phyloP scores from a whole-genome alignment of 2,113 vertebrate genomes.

The Choloepus hoffmanni region DNA sequence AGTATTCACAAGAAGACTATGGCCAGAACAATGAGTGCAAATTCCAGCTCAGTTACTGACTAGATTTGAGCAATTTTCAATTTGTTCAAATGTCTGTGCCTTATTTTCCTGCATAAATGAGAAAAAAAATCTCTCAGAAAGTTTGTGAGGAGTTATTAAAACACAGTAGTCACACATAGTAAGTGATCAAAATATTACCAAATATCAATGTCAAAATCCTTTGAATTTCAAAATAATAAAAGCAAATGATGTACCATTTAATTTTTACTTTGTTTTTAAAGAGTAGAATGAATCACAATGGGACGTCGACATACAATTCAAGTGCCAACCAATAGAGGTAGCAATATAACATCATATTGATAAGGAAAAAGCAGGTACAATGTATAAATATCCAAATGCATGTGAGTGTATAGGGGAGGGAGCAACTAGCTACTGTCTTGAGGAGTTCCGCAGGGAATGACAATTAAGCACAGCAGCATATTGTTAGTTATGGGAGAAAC shows the following conservation, averaged over 20 bases:
- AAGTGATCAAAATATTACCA: slow-evolving; percentile 16
- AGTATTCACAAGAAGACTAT: background rate
- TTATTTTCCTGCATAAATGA: background rate
- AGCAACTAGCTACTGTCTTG: background rate
- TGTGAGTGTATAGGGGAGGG: background rate
- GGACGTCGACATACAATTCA: background rate
- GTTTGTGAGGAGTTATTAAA: slow-evolving; percentile 17
- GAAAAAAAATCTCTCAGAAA: background rate
- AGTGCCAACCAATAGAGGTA: background rate
- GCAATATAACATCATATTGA: background rate
- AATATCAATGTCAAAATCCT: background rate
- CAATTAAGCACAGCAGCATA: background rate
- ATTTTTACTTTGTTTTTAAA: slow-evolving; percentile 17
- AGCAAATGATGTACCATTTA: background rate
- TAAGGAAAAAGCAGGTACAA: background rate
- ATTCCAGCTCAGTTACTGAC: background rate
- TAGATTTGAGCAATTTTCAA: slow-evolving; percentile 16
- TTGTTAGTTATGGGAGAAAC: background rate
- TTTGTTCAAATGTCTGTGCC: background rate
- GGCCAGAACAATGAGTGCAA: background rate
- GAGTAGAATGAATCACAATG: background rate
- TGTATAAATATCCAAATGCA: background rate
- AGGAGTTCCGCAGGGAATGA: background rate
- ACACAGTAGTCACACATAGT: background rate
- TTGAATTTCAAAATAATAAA: background rate